phyloP scores from a whole-genome alignment of 2,888 invertebrate species.

The Acronicta alni region DNA sequence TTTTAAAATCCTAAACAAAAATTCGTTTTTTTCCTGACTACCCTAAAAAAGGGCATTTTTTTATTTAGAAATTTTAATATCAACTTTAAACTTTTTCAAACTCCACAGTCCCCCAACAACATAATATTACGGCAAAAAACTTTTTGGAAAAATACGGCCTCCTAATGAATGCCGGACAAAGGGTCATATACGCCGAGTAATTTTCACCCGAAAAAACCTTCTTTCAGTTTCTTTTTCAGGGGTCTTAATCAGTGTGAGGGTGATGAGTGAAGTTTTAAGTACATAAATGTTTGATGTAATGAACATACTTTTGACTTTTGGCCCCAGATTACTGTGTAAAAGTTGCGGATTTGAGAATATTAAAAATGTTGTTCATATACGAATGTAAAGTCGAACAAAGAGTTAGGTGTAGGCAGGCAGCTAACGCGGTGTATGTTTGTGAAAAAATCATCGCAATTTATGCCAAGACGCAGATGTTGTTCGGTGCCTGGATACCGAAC shows the following conservation, averaged over 20 bases:
- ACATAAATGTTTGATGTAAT: conserved; percentile 6
- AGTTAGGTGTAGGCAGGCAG: no score
- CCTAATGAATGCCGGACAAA: conserved; percentile 45
- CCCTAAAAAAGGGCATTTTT: background rate
- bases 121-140: conserved; percentile 41
- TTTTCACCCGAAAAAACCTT: conserved; percentile 46
- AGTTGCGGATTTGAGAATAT: background rate
- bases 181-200: conserved; percentile 30
- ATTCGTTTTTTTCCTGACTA: no score
- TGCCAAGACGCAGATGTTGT: no score
- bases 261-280: conserved; percentile 43
- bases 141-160: conserved; percentile 28
- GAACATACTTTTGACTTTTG: background rate
- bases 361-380: background rate
- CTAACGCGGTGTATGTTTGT: no score
- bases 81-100: background rate
- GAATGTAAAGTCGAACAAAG: no score
- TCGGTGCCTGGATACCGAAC: no score
- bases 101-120: conserved; percentile 11
- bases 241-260: conserved; percentile 37
- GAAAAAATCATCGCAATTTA: no score
- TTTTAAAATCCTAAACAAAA: background rate
- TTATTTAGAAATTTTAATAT: conserved; percentile 2
- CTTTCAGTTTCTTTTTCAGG: conserved; percentile 17
- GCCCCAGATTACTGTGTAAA: background rate